Conservation (phyloP, 2,797 vertebrate species). For the Pelobates cultripes region DNA sequence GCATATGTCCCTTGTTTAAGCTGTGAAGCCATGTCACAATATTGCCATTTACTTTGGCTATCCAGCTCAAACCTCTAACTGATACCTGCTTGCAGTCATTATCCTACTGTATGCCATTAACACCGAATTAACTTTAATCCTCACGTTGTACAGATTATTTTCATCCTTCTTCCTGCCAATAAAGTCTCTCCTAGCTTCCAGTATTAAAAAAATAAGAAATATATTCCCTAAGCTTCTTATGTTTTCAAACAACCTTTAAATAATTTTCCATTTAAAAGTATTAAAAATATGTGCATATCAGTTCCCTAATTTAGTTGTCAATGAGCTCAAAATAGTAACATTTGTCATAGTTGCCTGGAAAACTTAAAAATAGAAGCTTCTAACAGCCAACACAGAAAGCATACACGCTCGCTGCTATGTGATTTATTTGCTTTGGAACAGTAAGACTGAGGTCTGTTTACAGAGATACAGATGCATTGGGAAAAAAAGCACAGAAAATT, state of each 20-base stretch:
- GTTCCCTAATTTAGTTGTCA: conserved; percentile 45
- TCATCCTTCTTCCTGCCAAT: conserved; percentile 47
- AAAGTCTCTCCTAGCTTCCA: conserved; percentile 43
- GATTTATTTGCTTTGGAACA: not conserved
- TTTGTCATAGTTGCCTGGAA: conserved; percentile 25
- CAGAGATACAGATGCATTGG: conserved; percentile 4
- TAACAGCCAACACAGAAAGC: not conserved
- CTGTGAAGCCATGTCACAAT: conserved; percentile 6
- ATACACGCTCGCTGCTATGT: not conserved
- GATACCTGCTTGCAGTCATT: conserved; percentile 26
- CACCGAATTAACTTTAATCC: conserved; percentile 54
- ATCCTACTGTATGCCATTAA: conserved; percentile 49
- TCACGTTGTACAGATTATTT: conserved; percentile 52
- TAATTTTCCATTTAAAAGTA: conserved; percentile 51
- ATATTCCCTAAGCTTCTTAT: conserved; percentile 47
- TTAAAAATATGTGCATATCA: conserved; percentile 47
- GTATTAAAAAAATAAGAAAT: conserved; percentile 28
- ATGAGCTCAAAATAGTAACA: conserved; percentile 27
- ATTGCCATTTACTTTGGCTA: conserved; percentile 9
- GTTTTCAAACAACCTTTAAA: conserved; percentile 52
- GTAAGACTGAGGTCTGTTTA: not conserved
- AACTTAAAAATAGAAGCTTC: conserved; percentile 9
- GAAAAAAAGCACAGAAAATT: too few relatives aligned
- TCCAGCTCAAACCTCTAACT: conserved; percentile 39
- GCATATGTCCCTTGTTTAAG: too few relatives aligned